Percentiles rank a stretch among this genome's conserved stretches.
Conservation (phyloP, 2,888 invertebrate species). For the Drosophila mercatorum region DNA sequence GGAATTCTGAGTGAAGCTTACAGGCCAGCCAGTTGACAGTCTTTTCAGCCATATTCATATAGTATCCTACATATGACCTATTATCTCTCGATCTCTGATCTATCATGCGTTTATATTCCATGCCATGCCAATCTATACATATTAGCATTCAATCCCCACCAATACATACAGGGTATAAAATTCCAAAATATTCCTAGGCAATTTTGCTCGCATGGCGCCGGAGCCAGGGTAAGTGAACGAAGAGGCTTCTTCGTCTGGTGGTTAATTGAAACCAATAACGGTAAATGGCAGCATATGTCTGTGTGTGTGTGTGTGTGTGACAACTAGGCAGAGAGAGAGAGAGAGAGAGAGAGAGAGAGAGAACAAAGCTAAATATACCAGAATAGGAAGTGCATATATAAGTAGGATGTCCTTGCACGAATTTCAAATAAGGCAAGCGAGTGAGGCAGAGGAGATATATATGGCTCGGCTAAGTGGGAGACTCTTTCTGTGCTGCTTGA, state of each 20-base stretch:
- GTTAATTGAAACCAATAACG: slow-evolving; percentile 69
- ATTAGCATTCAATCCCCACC: not conserved
- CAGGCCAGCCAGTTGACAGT: too few relatives aligned
- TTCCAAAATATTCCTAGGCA: slow-evolving; percentile 22
- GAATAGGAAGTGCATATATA: slow-evolving; percentile 40
- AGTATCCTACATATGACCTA: too few relatives aligned
- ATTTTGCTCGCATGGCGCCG: slow-evolving; percentile 1
- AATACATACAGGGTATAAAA: not conserved
- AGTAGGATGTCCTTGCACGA: slow-evolving; percentile 33
- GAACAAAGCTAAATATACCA: slow-evolving; percentile 45
- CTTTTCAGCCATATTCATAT: too few relatives aligned
- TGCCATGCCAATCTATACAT: not conserved
- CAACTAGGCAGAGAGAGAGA: slow-evolving; percentile 15
- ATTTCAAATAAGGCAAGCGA: slow-evolving; percentile 1
- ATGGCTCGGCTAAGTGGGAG: not conserved
- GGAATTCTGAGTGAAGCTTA: too few relatives aligned
- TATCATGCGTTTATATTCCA: too few relatives aligned
- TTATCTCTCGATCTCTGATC: not conserved
- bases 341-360: slow-evolving; percentile 4
- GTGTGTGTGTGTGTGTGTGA: slow-evolving; percentile 28
- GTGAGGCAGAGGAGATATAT: not conserved
- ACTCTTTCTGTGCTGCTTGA: slow-evolving; percentile 14
- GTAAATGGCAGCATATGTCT: slow-evolving; percentile 41
- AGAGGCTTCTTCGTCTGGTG: slow-evolving; percentile 24
- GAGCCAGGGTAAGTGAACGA: not conserved